A percentile compares a stretch with the other conserved stretches of the same genome.
Conservation (phyloP, 2,888 invertebrate species). For the Serrognathus titanus region DNA sequence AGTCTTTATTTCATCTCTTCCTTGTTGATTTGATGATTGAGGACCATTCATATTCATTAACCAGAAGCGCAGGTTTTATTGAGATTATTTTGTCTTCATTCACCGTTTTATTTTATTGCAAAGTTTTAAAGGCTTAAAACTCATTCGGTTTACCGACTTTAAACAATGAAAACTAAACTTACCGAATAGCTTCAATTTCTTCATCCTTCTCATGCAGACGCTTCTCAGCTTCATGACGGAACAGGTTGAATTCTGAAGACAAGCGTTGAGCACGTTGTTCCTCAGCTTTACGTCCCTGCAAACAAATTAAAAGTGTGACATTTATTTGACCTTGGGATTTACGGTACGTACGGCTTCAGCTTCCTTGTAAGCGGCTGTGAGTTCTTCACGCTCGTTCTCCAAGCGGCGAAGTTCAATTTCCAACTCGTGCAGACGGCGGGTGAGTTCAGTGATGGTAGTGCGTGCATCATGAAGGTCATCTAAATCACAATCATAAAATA, state of each 20-base stretch:
- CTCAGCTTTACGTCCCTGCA: constrained; percentile 91
- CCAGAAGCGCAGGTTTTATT: too few species aligned
- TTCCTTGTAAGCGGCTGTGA: constrained; percentile 97
- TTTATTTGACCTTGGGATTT: background rate
- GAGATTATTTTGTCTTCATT: too few species aligned
- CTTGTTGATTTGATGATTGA: too few species aligned
- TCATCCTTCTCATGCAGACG: constrained; percentile 98
- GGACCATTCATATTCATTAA: too few species aligned
- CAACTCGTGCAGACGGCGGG: constrained; percentile 94
- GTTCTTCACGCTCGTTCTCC: constrained; percentile 98
- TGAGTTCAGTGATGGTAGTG: constrained; percentile 89
- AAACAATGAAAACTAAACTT: constrained; percentile 44
- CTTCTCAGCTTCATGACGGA: constrained; percentile 96
- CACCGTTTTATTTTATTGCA: too few species aligned
- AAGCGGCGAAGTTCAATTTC: constrained; percentile 95
- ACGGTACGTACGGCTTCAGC: constrained; percentile 86
- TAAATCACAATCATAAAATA: constrained; percentile 44
- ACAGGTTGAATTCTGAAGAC: constrained; percentile 87
- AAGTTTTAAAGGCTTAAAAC: background rate
- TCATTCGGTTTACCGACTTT: background rate
- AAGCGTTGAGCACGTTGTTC: constrained; percentile 94
- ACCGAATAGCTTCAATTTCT: constrained; percentile 97
- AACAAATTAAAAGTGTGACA: constrained; percentile 10
- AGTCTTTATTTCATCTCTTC: too few species aligned
- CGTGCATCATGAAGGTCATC: constrained; percentile 96